Evolutionary conservation across 2,888 invertebrate species (phyloP), one percentile per base, ranked within the genome.

Genomic region (Mythimna impura): DNA sequence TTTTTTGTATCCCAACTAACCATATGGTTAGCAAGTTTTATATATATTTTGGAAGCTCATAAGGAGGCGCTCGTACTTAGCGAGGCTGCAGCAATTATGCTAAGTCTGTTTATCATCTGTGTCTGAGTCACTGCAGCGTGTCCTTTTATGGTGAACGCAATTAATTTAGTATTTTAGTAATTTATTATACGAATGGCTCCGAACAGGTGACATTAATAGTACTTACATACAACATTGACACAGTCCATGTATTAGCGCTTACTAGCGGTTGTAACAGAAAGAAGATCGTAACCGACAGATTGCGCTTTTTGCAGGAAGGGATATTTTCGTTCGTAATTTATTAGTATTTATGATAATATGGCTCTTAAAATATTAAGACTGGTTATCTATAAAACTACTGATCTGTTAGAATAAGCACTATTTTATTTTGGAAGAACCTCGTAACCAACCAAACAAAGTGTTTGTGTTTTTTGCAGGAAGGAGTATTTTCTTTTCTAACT

Each of bases 111-210:
- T 85, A 84, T 86, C 81, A 86, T 82, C 71, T 83, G 68, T 83
- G 84, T 76, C 81, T 83, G 84, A 89, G 85, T 87, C 86, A 88
- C 82, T 82, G 71, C 82, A 82, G 68, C 84, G 79, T 80, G 83
- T 70, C 87, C 87, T 81, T 89, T 85, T 88, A 86, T 77, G 84
- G 87, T 74, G 67, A 86, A 79, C 68, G 77, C 83, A 86, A 88
- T 88, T 89, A 86, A 87, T 87, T 84, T 79, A 86, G 80, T 84
- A 87, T 86, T 87, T 89, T 86, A 87, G 78, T 85, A 87, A 88
- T 89, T 89, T 47, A 47, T 47, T 47, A 47, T 17, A 47, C 83
- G 80, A 86, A 89, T 86, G 85, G 85, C 82, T 77, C 82, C 84
- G 60, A 74, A 74, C 70, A 60, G 64, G 80, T 67, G 72, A 82